Conservation (phyloP, 2,888 invertebrate species). For the Euzetes globulus region DNA sequence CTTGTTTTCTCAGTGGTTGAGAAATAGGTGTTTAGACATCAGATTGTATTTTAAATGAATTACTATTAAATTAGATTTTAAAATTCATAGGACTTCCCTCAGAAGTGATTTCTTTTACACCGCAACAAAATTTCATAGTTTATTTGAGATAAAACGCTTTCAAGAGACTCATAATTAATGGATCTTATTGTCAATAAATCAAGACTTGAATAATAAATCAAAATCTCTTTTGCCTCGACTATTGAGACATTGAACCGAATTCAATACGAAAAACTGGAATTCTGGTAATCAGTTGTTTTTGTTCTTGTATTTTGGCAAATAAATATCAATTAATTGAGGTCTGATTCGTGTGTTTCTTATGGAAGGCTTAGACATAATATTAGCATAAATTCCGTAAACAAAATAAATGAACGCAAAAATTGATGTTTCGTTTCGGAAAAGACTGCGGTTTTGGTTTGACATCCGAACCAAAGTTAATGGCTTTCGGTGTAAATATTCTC, state of each 20-base stretch:
- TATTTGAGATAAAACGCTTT: not conserved
- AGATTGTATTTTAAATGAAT: not conserved
- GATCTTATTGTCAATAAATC: not conserved
- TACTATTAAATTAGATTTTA: not conserved
- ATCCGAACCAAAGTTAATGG: no score
- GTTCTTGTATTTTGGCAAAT: not conserved
- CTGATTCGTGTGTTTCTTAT: not conserved
- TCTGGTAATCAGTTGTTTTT: not conserved
- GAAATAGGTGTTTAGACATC: not conserved
- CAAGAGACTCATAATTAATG: not conserved
- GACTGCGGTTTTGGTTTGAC: no score
- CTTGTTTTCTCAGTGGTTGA: not conserved
- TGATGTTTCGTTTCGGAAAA: no score
- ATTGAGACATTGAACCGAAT: constrained; percentile 17
- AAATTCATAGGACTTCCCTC: not conserved
- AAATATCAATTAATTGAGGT: not conserved
- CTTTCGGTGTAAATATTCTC: no score
- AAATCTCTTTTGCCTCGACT: not conserved
- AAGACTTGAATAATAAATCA: not conserved
- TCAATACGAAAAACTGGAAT: not conserved
- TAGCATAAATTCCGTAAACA: no score
- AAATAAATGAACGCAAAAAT: no score
- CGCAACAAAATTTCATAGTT: not conserved
- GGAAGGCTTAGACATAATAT: not conserved
- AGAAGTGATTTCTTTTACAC: not conserved